These are phyloP conservation scores for Halcyon leucocephala DNA, from an alignment of 2,797 vertebrate genomes.

Conservation along the genomic window DNA sequence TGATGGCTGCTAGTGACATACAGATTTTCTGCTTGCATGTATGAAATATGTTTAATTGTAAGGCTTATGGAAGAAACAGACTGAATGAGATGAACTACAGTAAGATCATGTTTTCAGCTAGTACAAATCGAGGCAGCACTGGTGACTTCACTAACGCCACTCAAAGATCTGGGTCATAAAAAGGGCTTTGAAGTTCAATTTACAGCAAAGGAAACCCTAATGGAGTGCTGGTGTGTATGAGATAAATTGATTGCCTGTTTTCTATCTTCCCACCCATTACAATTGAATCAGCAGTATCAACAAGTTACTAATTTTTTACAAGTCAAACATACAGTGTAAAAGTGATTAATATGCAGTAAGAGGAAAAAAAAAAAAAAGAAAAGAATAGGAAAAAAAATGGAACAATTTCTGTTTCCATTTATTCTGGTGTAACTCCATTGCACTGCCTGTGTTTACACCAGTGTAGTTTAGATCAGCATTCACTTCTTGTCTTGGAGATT, in stretches of 20 bases:
- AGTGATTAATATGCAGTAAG: neutral
- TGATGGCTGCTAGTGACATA: neutral
- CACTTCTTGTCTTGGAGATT: neutral
- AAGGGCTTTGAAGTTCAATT: neutral
- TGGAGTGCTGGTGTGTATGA: neutral
- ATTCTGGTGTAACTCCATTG: neutral
- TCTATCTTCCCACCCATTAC: neutral
- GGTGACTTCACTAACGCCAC: neutral
- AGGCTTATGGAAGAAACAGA: neutral
- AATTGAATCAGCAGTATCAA: slow-evolving; percentile 8
- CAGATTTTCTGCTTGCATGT: neutral
- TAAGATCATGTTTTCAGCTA: neutral
- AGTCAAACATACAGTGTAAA: neutral
- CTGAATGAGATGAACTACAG: neutral
- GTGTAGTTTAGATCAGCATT: neutral
- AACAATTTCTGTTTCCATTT: neutral
- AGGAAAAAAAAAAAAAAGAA: neutral
- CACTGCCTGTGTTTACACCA: neutral
- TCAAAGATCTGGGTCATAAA: neutral
- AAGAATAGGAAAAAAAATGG: neutral
- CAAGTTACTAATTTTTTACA: slow-evolving; percentile 8
- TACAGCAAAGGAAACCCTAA: neutral
- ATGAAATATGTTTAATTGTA: neutral
- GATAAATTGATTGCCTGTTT: neutral
- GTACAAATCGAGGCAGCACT: neutral